phyloP scores from a whole-genome alignment of 2,888 invertebrate species.

The Lycophotia porphyrea region DNA sequence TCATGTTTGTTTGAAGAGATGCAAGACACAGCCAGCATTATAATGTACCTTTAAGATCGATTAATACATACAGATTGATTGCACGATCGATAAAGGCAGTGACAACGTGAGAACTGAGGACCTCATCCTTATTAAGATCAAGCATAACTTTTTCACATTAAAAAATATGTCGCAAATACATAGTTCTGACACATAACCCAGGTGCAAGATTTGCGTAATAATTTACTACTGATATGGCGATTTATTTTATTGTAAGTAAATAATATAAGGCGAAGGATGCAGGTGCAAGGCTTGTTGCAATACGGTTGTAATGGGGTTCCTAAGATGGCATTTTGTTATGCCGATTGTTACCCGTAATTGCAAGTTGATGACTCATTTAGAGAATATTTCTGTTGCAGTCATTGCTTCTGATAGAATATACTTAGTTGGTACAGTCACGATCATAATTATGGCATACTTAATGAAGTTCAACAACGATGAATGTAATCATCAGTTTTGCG shows the following conservation, averaged over 20 bases:
- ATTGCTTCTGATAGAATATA: neutral
- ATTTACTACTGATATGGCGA: slow-evolving; percentile 45
- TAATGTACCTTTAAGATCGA: slow-evolving; percentile 9
- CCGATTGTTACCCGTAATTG: slow-evolving; percentile 36
- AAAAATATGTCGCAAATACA: slow-evolving; percentile 17
- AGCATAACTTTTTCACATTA: neutral
- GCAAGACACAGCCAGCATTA: slow-evolving; percentile 12
- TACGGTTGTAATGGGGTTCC: slow-evolving; percentile 20
- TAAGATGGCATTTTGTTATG: slow-evolving; percentile 46
- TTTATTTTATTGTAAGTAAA: slow-evolving; percentile 32
- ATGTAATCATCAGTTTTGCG: neutral
- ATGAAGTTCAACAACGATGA: neutral
- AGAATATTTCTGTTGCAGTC: slow-evolving; percentile 24
- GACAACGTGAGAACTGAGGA: slow-evolving; percentile 26
- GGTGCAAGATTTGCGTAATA: slow-evolving; percentile 53
- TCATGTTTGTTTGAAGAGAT: slow-evolving; percentile 31
- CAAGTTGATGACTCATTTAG: slow-evolving; percentile 41
- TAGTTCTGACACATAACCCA: slow-evolving; percentile 45
- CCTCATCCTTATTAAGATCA: neutral
- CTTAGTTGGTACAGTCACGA: slow-evolving; percentile 15
- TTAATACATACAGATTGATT: slow-evolving; percentile 20
- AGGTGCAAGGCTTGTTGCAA: slow-evolving; percentile 44
- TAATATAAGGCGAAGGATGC: slow-evolving; percentile 50
- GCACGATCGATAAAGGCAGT: slow-evolving; percentile 11
- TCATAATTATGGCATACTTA: neutral